phyloP scores from a whole-genome alignment of 2,797 vertebrate genomes.

The Coranthus polyacanthus region DNA sequence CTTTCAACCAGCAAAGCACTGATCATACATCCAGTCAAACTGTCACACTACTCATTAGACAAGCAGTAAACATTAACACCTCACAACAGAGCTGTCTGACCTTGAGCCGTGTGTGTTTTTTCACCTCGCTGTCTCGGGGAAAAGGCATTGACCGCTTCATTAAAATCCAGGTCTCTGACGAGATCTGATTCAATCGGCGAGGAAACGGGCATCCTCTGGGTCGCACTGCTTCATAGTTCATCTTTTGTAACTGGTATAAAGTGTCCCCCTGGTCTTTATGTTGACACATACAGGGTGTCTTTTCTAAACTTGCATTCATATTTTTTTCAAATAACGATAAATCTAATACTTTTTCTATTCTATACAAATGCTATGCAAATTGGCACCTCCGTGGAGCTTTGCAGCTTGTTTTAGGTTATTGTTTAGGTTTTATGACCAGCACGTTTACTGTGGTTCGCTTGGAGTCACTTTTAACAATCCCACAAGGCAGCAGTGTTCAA shows the following conservation, averaged over 20 bases:
- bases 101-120: constrained; percentile 54
- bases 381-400: not conserved
- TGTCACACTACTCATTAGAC: constrained; percentile 38
- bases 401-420: not conserved
- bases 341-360: constrained; percentile 11
- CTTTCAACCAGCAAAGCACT: constrained; percentile 4
- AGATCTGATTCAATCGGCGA: constrained; percentile 45
- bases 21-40: constrained; percentile 32
- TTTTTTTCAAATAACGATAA: constrained; percentile 1
- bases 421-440: not conserved
- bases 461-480: not conserved
- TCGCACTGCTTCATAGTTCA: constrained; percentile 25
- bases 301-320: constrained; percentile 14
- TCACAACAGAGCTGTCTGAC: constrained; percentile 46
- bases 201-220: constrained; percentile 31
- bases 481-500: not conserved
- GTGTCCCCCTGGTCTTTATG: constrained; percentile 6
- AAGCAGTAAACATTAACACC: constrained; percentile 46
- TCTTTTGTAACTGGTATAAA: constrained; percentile 27
- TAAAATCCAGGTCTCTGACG: constrained; percentile 56
- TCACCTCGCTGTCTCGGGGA: constrained; percentile 44
- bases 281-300: not conserved
- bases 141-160: constrained; percentile 59
- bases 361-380: not conserved
- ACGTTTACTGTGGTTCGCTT: not conserved